phyloP scores from a whole-genome alignment of 2,797 vertebrate genomes.

The Gymnopithys bicolor region DNA sequence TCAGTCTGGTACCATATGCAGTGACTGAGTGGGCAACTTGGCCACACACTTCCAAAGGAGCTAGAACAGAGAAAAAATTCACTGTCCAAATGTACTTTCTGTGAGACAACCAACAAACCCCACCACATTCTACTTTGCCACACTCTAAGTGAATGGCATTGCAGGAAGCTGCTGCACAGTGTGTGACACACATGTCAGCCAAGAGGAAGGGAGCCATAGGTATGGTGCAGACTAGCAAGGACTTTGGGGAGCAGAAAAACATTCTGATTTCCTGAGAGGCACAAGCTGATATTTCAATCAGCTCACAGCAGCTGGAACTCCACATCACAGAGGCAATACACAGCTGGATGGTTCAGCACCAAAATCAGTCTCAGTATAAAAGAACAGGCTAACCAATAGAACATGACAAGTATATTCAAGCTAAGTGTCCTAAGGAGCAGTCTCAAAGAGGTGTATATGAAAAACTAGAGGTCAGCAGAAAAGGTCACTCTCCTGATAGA shows the following conservation, averaged over 20 bases:
- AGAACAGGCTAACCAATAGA: background rate
- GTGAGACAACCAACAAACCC: background rate
- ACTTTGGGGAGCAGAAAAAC: background rate
- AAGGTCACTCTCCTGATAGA: background rate
- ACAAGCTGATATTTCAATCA: background rate
- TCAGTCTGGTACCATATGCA: background rate
- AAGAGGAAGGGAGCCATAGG: background rate
- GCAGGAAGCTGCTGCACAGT: background rate
- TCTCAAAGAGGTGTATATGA: background rate
- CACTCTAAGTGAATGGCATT: background rate
- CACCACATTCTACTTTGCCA: background rate
- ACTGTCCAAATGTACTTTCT: background rate
- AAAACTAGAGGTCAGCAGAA: background rate
- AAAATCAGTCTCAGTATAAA: background rate
- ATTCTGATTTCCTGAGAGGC: background rate
- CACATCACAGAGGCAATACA: background rate
- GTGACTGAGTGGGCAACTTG: background rate
- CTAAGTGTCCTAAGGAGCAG: background rate
- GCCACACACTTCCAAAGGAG: background rate
- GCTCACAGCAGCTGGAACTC: slow-evolving; percentile 13
- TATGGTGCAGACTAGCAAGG: background rate
- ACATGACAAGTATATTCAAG: background rate
- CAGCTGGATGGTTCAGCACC: background rate
- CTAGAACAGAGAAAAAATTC: background rate
- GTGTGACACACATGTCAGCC: background rate